Evolutionary conservation across 2,888 invertebrate species (phyloP), one percentile per base, ranked within the genome.

Genomic region (Lamellibrachia satsuma): DNA sequence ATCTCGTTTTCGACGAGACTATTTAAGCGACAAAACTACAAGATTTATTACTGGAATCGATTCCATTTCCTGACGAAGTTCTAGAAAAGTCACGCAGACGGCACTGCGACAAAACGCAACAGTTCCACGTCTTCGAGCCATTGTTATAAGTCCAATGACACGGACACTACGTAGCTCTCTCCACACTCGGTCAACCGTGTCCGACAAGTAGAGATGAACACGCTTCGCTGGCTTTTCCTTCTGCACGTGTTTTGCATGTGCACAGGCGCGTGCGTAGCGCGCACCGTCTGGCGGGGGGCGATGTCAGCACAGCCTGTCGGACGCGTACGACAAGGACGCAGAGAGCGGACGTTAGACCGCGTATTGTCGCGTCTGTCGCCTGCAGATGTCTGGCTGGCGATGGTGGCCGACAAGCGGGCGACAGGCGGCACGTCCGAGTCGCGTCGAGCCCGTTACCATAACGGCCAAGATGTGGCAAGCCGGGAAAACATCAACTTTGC

Each of bases 91-190:
- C 2, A 75, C 75, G 75, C 1, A 75, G 75, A 75, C n/a, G 75
- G n/a, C 75, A 75, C 75, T 75, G 75, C 75, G 22, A 22, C 75
- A 22, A n/a, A 75, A 75, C 22, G 22, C 75, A 75, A 75, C 75
- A 75, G 22, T 75, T 75, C 22, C 15, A 75, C 75, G 75, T 75
- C 75, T 75, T 75, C 75, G 22, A 6, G 75, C 75, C n/a, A 75
- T 75, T 75, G 75, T n/a, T 75, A n/a, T 75, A 75, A 75, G 75
- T 75, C 75, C 75, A n/a, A 75, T 75, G 75, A 75, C 75, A 75
- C n/a, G 75, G 75, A 75, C 75, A 75, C 6, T 75, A 75, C 0
- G 75, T n/a, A 75, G 75, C n/a, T 75, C 75, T 75, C 75, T 75
- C 75, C 75, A 75, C n/a, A 75, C 22, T 6, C 75, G 75, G 75